Conservation (phyloP, 37 sponge, comb jelly and placozoan species). For the Ephydatia muelleri region DNA sequence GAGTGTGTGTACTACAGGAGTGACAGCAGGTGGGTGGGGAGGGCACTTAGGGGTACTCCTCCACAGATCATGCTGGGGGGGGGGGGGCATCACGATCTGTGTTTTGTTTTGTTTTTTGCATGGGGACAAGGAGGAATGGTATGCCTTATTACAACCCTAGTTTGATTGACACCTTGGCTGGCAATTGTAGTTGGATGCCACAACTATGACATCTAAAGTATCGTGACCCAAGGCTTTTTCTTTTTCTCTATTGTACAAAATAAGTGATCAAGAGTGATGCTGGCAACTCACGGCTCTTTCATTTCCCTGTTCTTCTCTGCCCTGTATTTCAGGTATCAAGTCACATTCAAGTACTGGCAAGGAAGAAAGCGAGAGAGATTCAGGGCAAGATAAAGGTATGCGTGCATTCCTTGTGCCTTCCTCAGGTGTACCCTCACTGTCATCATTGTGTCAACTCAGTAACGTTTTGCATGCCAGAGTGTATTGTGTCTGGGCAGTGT, state of each 20-base stretch:
- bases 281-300: neutral
- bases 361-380: conserved; percentile 93
- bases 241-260: neutral
- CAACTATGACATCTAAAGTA: too few relatives aligned
- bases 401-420: neutral
- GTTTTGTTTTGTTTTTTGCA: neutral
- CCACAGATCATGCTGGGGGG: neutral
- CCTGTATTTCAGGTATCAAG: conserved; percentile 85
- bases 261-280: too few relatives aligned
- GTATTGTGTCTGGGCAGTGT: neutral
- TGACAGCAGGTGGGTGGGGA: neutral
- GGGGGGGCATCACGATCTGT: neutral
- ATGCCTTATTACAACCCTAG: neutral
- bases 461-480: neutral
- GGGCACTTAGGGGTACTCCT: neutral
- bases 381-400: conserved; percentile 92
- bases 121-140: neutral
- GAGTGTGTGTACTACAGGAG: neutral
- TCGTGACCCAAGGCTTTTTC: neutral
- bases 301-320: neutral
- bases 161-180: neutral
- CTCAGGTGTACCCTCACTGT: too few relatives aligned
- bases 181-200: neutral
- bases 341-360: conserved; percentile 97
- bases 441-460: neutral